These are phyloP conservation scores for Porites lutea DNA, from an alignment of 64 coral and sea anemone species.

Conservation along the genomic window DNA sequence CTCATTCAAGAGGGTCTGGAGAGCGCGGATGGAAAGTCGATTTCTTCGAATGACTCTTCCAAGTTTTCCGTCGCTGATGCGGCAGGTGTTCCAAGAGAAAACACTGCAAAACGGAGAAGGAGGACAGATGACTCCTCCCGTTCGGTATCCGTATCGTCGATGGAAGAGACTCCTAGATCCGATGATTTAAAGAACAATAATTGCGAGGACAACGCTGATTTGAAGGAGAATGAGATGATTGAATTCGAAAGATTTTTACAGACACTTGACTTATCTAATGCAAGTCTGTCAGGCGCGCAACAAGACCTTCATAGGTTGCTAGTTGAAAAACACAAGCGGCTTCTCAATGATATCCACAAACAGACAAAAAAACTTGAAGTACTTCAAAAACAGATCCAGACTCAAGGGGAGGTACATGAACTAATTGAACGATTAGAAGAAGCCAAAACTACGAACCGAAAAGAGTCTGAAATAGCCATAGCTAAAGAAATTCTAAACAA, in stretches of 20 bases:
- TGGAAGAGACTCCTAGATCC: neutral
- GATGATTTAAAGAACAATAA: neutral
- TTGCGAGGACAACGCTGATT: neutral
- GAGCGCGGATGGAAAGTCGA: neutral
- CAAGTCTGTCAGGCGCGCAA: neutral
- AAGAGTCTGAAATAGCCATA: neutral
- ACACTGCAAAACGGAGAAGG: neutral
- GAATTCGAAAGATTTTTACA: constrained; percentile 10
- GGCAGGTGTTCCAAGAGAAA: neutral
- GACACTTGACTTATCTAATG: neutral
- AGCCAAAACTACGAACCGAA: neutral
- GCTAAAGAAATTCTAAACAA: neutral
- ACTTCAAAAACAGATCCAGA: constrained; percentile 22
- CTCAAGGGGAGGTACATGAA: constrained; percentile 11
- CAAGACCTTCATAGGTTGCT: neutral
- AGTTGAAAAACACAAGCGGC: neutral
- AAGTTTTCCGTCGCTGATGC: neutral
- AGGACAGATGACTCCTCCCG: neutral
- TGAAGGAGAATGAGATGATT: neutral
- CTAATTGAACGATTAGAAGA: neutral
- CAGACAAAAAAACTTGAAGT: neutral
- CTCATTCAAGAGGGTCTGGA: neutral
- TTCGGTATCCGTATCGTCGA: neutral
- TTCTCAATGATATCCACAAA: constrained; percentile 1
- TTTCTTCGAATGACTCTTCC: neutral